A percentile compares a stretch with the other conserved stretches of the same genome.
phyloP scores from a whole-genome alignment of 2,888 invertebrate genomes.

The Tetanocera ferruginea region DNA sequence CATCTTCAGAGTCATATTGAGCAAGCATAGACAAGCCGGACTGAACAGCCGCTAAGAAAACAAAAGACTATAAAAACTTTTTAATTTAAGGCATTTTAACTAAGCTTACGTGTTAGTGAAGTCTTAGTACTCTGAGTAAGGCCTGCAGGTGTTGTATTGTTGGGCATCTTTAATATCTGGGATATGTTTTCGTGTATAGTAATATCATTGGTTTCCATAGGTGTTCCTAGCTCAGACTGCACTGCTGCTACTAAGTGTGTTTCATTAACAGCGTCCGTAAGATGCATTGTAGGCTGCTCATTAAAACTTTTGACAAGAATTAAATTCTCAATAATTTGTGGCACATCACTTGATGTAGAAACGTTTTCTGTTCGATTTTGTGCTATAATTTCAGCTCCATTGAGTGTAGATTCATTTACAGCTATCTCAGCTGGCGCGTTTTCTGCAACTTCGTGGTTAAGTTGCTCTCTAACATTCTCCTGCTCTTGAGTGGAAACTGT shows the following conservation, averaged over 20 bases:
- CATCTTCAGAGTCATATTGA: constrained; percentile 59
- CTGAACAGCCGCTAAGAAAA: not conserved
- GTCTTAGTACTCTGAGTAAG: not conserved
- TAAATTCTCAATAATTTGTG: no score
- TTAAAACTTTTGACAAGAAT: no score
- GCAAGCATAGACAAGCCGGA: constrained; percentile 60
- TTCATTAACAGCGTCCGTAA: not conserved
- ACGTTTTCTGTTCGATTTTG: no score
- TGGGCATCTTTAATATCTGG: not conserved
- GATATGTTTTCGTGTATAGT: not conserved
- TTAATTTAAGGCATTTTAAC: not conserved
- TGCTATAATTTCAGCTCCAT: no score
- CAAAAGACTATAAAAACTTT: not conserved
- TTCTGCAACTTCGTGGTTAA: no score
- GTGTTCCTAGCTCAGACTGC: not conserved
- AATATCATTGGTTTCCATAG: not conserved
- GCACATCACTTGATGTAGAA: no score
- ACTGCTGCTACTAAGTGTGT: not conserved
- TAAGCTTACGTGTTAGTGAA: not conserved
- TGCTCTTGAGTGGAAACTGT: no score
- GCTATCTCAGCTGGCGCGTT: no score
- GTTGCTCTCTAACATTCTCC: no score
- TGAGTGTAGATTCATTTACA: no score
- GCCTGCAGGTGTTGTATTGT: not conserved
- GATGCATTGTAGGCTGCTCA: not conserved